phyloP scores from a whole-genome alignment of 2,888 invertebrate species.

The Sclerodermus sp. region DNA sequence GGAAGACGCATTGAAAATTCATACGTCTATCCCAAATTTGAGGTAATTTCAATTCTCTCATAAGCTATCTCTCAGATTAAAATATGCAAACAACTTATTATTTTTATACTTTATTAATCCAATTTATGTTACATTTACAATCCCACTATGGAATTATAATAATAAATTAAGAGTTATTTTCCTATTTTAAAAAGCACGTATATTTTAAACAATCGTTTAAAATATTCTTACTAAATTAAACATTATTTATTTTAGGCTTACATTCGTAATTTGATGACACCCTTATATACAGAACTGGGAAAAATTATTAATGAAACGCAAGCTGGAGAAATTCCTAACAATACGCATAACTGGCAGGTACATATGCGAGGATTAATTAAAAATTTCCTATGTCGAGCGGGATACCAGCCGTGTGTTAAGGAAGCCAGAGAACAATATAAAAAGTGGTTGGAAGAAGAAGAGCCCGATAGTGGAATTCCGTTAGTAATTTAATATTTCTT shows the following conservation, averaged over 20 bases:
- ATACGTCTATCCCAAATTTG: constrained; percentile 70
- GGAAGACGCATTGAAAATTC: constrained; percentile 72
- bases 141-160: neutral
- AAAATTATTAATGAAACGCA: constrained; percentile 47
- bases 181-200: too few relatives aligned
- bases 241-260: constrained; percentile 63
- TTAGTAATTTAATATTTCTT: constrained; percentile 58
- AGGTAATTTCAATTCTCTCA: constrained; percentile 60
- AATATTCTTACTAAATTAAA: neutral
- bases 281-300: constrained; percentile 72
- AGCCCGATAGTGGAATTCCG: constrained; percentile 81
- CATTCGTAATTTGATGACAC: constrained; percentile 69
- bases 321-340: constrained; percentile 59
- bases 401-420: constrained; percentile 75
- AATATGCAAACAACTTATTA: too few relatives aligned
- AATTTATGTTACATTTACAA: neutral
- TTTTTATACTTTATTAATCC: neutral
- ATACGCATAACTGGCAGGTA: constrained; percentile 64
- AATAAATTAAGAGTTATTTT: too few relatives aligned
- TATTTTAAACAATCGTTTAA: too few relatives aligned
- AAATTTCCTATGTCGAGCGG: constrained; percentile 74
- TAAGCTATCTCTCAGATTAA: too few relatives aligned
- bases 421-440: constrained; percentile 73
- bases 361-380: constrained; percentile 71
- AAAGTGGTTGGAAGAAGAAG: constrained; percentile 74